phyloP scores from a whole-genome alignment of 2,113 vertebrate genomes.

The Myanophis thanlyinensis region DNA sequence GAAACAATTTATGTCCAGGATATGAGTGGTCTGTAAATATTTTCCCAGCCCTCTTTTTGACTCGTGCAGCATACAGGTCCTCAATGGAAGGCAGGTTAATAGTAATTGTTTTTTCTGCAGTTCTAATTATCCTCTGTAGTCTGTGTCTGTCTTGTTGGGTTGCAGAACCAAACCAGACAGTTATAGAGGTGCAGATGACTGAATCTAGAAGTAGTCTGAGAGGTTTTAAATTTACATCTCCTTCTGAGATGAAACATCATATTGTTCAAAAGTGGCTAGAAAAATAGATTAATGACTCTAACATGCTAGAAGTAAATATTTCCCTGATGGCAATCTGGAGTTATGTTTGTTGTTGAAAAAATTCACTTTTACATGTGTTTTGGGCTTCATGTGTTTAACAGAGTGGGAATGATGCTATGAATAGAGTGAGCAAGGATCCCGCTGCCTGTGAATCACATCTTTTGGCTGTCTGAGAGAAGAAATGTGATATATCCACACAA shows the following conservation, averaged over 20 bases:
- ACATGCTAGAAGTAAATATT: neutral
- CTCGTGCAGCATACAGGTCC: too few relatives aligned
- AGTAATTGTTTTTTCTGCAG: too few relatives aligned
- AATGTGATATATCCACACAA: neutral
- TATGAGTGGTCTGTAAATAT: too few relatives aligned
- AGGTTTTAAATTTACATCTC: neutral
- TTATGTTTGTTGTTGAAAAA: neutral
- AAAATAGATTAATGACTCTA: neutral
- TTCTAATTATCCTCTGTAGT: too few relatives aligned
- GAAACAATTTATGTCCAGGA: too few relatives aligned
- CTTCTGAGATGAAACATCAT: neutral
- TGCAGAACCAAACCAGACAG: too few relatives aligned
- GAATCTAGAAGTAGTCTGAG: neutral
- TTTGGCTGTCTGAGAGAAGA: neutral
- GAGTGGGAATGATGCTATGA: neutral
- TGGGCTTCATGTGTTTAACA: neutral
- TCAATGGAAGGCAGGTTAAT: too few relatives aligned
- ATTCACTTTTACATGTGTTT: neutral
- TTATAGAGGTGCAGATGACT: too few relatives aligned
- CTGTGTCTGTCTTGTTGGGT: too few relatives aligned
- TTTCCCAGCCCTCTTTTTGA: too few relatives aligned
- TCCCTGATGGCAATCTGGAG: neutral
- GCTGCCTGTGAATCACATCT: neutral
- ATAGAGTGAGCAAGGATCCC: neutral
- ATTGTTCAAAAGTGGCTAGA: neutral